Percentiles rank a stretch among this genome's conserved stretches.
Evolutionary conservation across 1,140 invertebrate genomes (phyloP).

Genomic region (Drosophila ananassae): DNA sequence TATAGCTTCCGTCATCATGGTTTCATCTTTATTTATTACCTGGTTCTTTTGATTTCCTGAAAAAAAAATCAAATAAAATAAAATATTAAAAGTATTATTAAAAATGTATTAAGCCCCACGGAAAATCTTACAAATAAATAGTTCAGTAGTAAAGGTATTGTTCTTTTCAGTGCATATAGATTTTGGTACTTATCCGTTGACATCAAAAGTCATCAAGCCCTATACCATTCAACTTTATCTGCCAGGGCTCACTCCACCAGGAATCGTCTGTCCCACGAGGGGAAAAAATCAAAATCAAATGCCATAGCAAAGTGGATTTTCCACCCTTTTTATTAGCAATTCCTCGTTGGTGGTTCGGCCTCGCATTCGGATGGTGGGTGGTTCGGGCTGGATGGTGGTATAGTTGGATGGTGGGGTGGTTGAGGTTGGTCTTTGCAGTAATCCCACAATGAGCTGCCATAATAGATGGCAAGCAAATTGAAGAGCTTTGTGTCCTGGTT

Average conservation of each 20-base stretch:
- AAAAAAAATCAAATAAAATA: too few relatives aligned
- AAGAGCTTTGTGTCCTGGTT: slow-evolving; percentile 82
- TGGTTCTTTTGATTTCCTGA: too few relatives aligned
- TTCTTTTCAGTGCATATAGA: not conserved
- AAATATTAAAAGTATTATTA: too few relatives aligned
- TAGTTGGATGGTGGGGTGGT: slow-evolving; percentile 25
- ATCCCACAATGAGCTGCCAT: slow-evolving; percentile 83
- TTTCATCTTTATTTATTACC: too few relatives aligned
- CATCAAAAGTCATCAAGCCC: slow-evolving; percentile 60
- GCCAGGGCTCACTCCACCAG: slow-evolving; percentile 18
- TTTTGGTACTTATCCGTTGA: slow-evolving; percentile 57
- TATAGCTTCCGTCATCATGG: not conserved
- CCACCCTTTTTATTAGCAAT: slow-evolving; percentile 83
- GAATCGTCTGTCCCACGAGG: slow-evolving; percentile 48
- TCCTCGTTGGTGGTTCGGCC: slow-evolving; percentile 54
- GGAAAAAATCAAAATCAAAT: slow-evolving; percentile 82
- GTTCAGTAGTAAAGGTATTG: not conserved
- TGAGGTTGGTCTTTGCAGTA: slow-evolving; percentile 51
- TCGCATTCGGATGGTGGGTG: slow-evolving; percentile 5
- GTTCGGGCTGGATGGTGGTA: not conserved
- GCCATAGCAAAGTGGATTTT: slow-evolving; percentile 83
- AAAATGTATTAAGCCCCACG: too few relatives aligned
- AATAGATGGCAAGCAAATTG: slow-evolving; percentile 83
- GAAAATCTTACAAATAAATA: not conserved
- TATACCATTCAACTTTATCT: slow-evolving; percentile 46